Percentiles rank a stretch among this genome's conserved stretches.
These are phyloP conservation scores for Nephila pilipes DNA, from an alignment of 1,140 invertebrate species.

Conservation along the genomic window DNA sequence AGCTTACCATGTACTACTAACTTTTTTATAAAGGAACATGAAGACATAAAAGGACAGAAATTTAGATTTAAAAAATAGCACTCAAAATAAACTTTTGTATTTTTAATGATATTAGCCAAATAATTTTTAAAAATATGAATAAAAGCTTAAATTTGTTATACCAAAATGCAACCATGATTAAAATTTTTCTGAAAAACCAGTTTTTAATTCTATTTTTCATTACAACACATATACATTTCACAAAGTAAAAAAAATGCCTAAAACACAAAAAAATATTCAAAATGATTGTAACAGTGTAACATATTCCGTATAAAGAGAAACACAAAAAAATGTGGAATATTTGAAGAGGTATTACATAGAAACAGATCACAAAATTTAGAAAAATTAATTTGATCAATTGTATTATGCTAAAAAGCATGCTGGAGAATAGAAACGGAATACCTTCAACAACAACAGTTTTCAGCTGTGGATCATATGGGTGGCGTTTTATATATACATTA, in stretches of 20 bases:
- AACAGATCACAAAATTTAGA: neutral
- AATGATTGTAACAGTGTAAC: neutral
- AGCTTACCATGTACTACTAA: too few species aligned
- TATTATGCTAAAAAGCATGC: neutral
- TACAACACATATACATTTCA: neutral
- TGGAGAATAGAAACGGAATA: slow-evolving; percentile 79
- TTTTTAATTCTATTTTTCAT: neutral
- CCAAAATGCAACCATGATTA: too few species aligned
- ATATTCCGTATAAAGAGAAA: neutral
- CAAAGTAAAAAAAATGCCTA: neutral
- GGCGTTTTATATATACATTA: slow-evolving; percentile 88
- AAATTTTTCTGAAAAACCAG: neutral
- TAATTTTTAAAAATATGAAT: too few species aligned
- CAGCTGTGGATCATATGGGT: slow-evolving; percentile 86
- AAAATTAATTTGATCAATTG: neutral
- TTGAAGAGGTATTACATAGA: neutral
- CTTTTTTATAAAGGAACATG: too few species aligned
- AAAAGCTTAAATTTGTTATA: too few species aligned
- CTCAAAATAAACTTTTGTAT: too few species aligned
- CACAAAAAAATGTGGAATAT: slow-evolving; percentile 11
- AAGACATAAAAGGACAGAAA: too few species aligned
- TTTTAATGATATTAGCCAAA: too few species aligned
- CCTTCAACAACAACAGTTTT: slow-evolving; percentile 93
- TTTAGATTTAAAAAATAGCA: too few species aligned
- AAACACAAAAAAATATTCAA: neutral